These are phyloP conservation scores for Tribolium madens DNA, from an alignment of 1,140 invertebrate species.

Conservation along the genomic window DNA sequence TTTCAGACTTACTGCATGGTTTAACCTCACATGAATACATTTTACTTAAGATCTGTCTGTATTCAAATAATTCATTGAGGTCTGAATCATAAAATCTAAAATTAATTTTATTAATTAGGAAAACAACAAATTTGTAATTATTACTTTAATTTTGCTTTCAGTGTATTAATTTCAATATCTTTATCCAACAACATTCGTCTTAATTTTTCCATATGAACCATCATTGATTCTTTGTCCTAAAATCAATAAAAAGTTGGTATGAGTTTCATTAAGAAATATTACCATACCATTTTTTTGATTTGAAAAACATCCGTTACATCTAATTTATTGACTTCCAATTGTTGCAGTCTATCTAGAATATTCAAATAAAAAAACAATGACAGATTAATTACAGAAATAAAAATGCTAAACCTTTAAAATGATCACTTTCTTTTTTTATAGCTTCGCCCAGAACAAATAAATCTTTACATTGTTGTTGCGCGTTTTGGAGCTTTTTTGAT, in stretches of 20 bases:
- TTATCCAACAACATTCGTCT: conserved; percentile 59
- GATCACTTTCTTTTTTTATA: conserved; percentile 57
- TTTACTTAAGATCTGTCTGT: conserved; percentile 49
- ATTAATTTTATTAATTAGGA: conserved; percentile 1
- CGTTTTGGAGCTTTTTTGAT: conserved; percentile 52
- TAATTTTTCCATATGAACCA: conserved; percentile 50
- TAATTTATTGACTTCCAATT: conserved; percentile 24
- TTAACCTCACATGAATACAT: conserved; percentile 26
- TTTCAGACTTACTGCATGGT: conserved; percentile 20
- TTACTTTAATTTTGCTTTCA: conserved; percentile 56
- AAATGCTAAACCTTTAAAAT: conserved; percentile 53
- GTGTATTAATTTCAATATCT: conserved; percentile 53
- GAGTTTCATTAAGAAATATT: no score
- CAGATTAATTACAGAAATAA: neutral
- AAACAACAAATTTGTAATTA: neutral
- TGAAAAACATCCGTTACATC: conserved; percentile 15
- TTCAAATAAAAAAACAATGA: neutral
- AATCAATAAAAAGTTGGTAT: conserved; percentile 26
- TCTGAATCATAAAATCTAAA: conserved; percentile 55
- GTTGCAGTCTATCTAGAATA: conserved; percentile 37
- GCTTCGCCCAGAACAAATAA: conserved; percentile 55
- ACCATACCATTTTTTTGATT: conserved; percentile 41
- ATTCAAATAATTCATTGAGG: conserved; percentile 56
- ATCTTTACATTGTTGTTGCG: conserved; percentile 59
- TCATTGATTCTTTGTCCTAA: conserved; percentile 47